Percentiles rank a stretch among this genome's conserved stretches.
Conservation (phyloP, 2,888 invertebrate species). For the Polydrusus cervinus region DNA sequence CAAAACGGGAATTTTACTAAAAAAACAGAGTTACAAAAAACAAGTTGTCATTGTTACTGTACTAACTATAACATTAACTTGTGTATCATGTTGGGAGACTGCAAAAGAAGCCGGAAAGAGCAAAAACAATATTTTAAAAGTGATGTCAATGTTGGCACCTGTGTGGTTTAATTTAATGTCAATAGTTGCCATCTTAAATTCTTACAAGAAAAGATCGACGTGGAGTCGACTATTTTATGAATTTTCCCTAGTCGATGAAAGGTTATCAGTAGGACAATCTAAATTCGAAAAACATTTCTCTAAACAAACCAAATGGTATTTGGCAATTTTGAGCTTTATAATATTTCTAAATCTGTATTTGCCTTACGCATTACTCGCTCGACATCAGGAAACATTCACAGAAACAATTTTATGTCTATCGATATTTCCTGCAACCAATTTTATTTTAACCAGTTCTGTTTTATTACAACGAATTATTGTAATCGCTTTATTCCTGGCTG, state of each 20-base stretch:
- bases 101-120: not conserved
- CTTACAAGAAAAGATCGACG: not conserved
- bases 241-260: not conserved
- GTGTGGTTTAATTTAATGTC: not conserved
- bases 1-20: no score
- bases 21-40: no score
- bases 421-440: no score
- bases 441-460: no score
- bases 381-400: not conserved
- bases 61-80: not conserved
- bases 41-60: no score
- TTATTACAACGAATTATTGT: no score
- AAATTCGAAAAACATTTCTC: not conserved
- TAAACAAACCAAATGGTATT: not conserved
- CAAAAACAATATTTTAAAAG: not conserved
- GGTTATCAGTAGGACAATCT: not conserved
- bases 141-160: not conserved
- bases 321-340: not conserved
- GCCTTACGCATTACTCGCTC: not conserved
- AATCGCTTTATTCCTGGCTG: no score
- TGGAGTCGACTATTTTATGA: not conserved
- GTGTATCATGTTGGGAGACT: not conserved
- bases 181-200: not conserved
- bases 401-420: no score
- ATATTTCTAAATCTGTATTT: not conserved